Conservation (phyloP, 1,140 invertebrate species). For the Belonocnema kinseyi region DNA sequence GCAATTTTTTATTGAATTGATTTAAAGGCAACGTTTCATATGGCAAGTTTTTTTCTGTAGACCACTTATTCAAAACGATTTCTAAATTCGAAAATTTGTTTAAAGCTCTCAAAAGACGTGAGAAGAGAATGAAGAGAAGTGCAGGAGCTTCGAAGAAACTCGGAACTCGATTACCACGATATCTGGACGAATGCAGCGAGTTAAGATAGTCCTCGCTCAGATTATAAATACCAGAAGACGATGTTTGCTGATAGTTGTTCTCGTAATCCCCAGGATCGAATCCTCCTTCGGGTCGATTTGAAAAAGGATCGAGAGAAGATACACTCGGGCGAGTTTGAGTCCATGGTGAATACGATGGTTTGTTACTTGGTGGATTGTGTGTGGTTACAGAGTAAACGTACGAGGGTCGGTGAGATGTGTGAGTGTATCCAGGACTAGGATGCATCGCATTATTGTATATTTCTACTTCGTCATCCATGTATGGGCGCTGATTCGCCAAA, state of each 20-base stretch:
- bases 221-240: constrained; percentile 44
- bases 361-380: constrained; percentile 46
- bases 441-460: constrained; percentile 61
- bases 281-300: constrained; percentile 53
- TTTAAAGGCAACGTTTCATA: too few relatives aligned
- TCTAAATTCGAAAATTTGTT: too few relatives aligned
- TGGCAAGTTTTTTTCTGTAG: too few relatives aligned
- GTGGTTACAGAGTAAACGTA: constrained; percentile 48
- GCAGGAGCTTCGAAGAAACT: constrained; percentile 3
- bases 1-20: too few relatives aligned
- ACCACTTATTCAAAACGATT: too few relatives aligned
- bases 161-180: constrained; percentile 67
- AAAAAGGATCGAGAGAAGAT: constrained; percentile 50
- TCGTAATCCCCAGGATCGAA: constrained; percentile 49
- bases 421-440: constrained; percentile 58
- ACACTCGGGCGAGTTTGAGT: constrained; percentile 40
- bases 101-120: not conserved
- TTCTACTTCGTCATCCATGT: constrained; percentile 70
- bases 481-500: constrained; percentile 71
- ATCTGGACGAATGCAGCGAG: constrained; percentile 66
- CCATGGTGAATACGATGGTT: constrained; percentile 46
- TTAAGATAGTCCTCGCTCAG: constrained; percentile 54
- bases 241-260: constrained; percentile 35
- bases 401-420: constrained; percentile 66
- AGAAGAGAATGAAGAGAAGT: constrained; percentile 7